Evolutionary conservation across 2,113 vertebrate species (phyloP).

Genomic region (Pseudorasbora parva): DNA sequence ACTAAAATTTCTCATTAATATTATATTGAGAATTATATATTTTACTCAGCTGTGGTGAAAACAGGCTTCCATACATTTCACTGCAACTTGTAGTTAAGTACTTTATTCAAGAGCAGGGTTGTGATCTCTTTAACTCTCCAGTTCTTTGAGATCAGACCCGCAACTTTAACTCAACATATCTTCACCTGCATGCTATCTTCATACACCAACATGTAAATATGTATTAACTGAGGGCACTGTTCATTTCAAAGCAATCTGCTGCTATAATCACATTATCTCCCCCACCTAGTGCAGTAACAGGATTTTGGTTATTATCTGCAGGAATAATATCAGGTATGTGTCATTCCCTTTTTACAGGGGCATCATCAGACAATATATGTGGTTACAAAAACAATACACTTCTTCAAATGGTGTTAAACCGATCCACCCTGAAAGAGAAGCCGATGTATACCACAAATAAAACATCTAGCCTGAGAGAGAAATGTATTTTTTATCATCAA

Average conservation of each 20-base stretch:
- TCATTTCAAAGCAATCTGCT: constrained; percentile 8
- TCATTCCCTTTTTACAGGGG: constrained; percentile 46
- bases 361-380: constrained; percentile 53
- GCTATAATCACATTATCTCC: constrained; percentile 59
- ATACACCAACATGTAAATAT: constrained; percentile 52
- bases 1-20: too few relatives aligned
- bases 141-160: not conserved
- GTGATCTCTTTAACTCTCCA: not conserved
- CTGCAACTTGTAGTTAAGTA: not conserved
- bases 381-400: constrained; percentile 52
- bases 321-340: constrained; percentile 55
- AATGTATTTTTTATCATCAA: constrained; percentile 41
- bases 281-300: constrained; percentile 54
- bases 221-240: constrained; percentile 19
- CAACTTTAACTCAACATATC: not conserved
- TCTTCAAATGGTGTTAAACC: constrained; percentile 53
- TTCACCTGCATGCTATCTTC: not conserved
- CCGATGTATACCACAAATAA: constrained; percentile 56
- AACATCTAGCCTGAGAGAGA: constrained; percentile 56
- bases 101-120: not conserved
- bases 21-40: too few relatives aligned
- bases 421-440: constrained; percentile 47
- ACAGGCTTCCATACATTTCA: too few relatives aligned
- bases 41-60: too few relatives aligned
- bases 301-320: constrained; percentile 55